Conservation (phyloP, 2,888 invertebrate species). For the Polyommatus iphigenia region DNA sequence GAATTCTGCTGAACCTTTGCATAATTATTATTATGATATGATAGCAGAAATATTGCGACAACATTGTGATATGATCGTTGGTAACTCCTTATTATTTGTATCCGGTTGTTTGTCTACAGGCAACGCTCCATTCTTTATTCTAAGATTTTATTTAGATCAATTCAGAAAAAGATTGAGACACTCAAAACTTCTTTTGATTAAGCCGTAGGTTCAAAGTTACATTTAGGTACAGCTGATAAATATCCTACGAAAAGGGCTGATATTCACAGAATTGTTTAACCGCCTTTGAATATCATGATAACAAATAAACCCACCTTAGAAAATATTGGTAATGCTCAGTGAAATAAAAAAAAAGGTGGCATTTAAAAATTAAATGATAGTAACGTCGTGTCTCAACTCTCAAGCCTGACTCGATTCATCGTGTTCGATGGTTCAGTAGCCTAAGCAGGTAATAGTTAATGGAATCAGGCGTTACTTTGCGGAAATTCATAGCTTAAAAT, state of each 20-base stretch:
- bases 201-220: background rate
- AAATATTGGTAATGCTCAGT: background rate
- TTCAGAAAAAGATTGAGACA: background rate
- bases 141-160: no score
- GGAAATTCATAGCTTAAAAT: no score
- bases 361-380: background rate
- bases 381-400: background rate
- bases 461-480: no score
- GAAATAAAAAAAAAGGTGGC: background rate
- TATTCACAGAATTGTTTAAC: background rate
- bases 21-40: no score
- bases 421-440: background rate
- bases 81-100: no score
- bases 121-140: no score
- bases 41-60: no score
- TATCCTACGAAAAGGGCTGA: background rate
- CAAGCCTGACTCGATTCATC: background rate
- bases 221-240: background rate
- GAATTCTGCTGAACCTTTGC: no score
- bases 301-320: no score
- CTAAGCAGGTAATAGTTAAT: no score
- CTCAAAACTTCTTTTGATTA: background rate
- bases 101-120: no score
- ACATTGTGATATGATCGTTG: no score
- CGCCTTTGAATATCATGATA: conserved; percentile 1